These are phyloP conservation scores for Rissa tridactyla DNA, from an alignment of 2,113 vertebrate genomes.

Conservation along the genomic window DNA sequence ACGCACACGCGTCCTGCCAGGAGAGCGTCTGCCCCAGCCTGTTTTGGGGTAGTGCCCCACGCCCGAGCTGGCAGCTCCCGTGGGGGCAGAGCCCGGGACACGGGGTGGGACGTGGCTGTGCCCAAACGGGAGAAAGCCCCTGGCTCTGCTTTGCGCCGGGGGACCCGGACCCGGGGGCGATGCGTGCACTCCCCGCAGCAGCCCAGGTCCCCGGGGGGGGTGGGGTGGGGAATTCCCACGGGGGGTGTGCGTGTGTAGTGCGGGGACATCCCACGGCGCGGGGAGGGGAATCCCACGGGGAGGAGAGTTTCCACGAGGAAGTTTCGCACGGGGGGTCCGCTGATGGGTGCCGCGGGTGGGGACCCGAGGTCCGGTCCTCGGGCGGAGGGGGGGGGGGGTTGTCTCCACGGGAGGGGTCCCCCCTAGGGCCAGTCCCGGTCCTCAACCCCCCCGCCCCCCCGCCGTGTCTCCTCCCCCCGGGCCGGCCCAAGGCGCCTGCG, in stretches of 20 bases:
- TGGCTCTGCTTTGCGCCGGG: neutral
- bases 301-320: neutral
- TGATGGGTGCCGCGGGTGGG: neutral
- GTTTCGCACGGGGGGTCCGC: neutral
- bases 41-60: rapidly evolving
- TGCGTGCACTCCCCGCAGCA: neutral
- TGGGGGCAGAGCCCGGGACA: neutral
- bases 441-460: no score
- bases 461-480: neutral
- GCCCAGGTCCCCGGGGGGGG: neutral
- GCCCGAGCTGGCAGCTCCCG: rapidly evolving
- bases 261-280: neutral
- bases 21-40: neutral
- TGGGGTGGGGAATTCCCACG: neutral
- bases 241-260: no score
- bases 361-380: neutral
- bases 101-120: neutral
- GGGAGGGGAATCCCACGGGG: neutral
- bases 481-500: conserved; percentile 34
- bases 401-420: neutral
- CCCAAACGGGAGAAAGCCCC: neutral
- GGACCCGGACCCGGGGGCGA: neutral
- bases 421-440: neutral
- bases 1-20: neutral
- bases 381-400: no score